Conservation (phyloP, 2,888 invertebrate genomes). For the Eudemis profundana region DNA sequence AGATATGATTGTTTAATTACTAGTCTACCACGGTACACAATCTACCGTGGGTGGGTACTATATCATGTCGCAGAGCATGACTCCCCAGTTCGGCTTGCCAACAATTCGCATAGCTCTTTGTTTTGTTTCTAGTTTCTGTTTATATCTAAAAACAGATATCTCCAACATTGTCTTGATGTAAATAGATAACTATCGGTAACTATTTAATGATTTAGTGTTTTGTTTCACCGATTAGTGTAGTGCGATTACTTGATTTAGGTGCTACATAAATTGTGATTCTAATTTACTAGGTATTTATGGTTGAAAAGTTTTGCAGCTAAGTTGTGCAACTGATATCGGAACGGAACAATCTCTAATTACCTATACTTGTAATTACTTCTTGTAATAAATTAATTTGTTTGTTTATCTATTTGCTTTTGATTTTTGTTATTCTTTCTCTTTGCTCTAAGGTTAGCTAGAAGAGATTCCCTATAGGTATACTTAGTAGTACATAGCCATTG, state of each 20-base stretch:
- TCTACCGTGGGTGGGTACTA: constrained; percentile 40
- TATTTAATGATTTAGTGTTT: constrained; percentile 30
- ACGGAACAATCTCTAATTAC: not conserved
- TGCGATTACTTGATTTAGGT: constrained; percentile 21
- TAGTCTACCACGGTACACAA: constrained; percentile 21
- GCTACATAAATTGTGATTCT: constrained; percentile 14
- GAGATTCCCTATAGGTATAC: too few relatives aligned
- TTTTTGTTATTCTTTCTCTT: too few relatives aligned
- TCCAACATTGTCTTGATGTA: constrained; percentile 20
- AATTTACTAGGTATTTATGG: constrained; percentile 7
- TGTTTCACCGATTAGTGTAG: constrained; percentile 21
- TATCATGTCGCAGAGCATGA: constrained; percentile 38
- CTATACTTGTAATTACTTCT: too few relatives aligned
- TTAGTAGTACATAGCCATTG: too few relatives aligned
- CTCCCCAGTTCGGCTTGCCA: constrained; percentile 41
- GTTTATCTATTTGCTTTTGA: too few relatives aligned
- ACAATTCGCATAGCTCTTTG: constrained; percentile 43
- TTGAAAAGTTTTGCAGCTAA: not conserved
- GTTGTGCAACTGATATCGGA: constrained; percentile 2
- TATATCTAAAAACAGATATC: constrained; percentile 24
- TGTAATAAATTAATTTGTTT: too few relatives aligned
- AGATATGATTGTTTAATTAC: constrained; percentile 42
- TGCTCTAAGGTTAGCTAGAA: too few relatives aligned
- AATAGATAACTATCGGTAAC: constrained; percentile 19
- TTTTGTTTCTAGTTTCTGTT: constrained; percentile 31